These are phyloP conservation scores for Holocentrus rufus DNA, from an alignment of 2,797 vertebrate species.

Conservation along the genomic window DNA sequence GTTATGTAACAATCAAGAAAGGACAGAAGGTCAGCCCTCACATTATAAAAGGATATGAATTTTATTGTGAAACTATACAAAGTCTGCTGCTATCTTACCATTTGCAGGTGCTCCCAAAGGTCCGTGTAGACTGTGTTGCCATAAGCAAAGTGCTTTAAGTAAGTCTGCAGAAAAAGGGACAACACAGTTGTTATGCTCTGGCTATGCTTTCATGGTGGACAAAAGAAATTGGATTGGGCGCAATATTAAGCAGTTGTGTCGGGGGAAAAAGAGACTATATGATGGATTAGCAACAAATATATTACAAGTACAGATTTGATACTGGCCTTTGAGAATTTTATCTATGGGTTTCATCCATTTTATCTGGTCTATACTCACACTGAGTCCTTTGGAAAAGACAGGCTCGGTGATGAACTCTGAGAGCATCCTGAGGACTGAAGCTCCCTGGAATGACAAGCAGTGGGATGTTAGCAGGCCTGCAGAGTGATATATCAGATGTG, in stretches of 20 bases:
- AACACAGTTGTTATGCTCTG: not conserved
- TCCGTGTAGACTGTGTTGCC: constrained; percentile 82
- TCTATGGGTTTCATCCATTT: not conserved
- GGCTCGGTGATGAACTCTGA: constrained; percentile 85
- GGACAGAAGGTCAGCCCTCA: too few species aligned
- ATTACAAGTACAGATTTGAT: not conserved
- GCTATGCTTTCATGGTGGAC: not conserved
- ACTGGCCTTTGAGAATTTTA: not conserved
- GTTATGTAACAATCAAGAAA: too few species aligned
- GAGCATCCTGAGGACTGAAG: constrained; percentile 89
- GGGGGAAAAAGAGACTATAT: not conserved
- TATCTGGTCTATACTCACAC: constrained; percentile 76
- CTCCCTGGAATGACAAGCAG: constrained; percentile 76
- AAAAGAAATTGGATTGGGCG: not conserved
- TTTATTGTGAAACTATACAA: too few species aligned
- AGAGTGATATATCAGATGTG: constrained; percentile 9
- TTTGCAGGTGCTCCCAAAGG: constrained; percentile 87
- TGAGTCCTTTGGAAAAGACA: constrained; percentile 83
- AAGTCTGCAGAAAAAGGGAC: constrained; percentile 79
- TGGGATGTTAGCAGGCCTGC: constrained; percentile 12
- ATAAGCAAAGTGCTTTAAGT: constrained; percentile 83
- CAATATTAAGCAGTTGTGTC: not conserved
- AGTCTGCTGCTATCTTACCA: constrained; percentile 54
- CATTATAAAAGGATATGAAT: too few species aligned
- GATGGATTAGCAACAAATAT: not conserved